A percentile compares a stretch with the other conserved stretches of the same genome.
Conservation (phyloP, 1,140 invertebrate species). For the Drepana arcuata region DNA sequence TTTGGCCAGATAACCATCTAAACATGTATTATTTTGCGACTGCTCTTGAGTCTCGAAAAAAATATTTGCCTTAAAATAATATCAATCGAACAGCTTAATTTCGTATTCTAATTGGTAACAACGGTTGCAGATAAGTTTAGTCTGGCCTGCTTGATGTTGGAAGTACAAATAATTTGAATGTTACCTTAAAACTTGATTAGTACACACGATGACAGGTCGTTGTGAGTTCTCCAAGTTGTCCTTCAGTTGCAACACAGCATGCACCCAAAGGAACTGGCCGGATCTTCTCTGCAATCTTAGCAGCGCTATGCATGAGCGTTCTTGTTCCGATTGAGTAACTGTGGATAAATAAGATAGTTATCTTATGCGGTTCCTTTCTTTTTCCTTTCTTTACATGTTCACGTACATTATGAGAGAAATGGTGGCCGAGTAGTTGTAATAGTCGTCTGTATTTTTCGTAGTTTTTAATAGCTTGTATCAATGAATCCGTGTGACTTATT, state of each 20-base stretch:
- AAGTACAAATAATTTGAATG: constrained; percentile 8
- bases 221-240: constrained; percentile 90
- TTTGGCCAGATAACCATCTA: no score
- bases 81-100: no score
- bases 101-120: no score
- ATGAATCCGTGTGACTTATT: not conserved
- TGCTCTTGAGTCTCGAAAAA: no score
- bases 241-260: constrained; percentile 94
- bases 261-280: constrained; percentile 95
- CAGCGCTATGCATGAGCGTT: constrained; percentile 94
- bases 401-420: no score
- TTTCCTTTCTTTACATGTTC: no score
- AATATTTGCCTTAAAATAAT: no score
- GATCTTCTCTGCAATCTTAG: constrained; percentile 88
- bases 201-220: constrained; percentile 96
- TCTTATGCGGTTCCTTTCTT: no score
- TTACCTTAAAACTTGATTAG: constrained; percentile 96
- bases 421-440: not conserved
- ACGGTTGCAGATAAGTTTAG: no score
- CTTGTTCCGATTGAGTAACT: constrained; percentile 97
- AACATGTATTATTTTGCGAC: no score
- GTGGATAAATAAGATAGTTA: constrained; percentile 13
- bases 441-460: not conserved
- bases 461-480: not conserved
- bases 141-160: not conserved